Evolutionary conservation across 2,113 vertebrate species (phyloP), one percentile per base, ranked within the genome.

Genomic region (Bagarius yarrelli): DNA sequence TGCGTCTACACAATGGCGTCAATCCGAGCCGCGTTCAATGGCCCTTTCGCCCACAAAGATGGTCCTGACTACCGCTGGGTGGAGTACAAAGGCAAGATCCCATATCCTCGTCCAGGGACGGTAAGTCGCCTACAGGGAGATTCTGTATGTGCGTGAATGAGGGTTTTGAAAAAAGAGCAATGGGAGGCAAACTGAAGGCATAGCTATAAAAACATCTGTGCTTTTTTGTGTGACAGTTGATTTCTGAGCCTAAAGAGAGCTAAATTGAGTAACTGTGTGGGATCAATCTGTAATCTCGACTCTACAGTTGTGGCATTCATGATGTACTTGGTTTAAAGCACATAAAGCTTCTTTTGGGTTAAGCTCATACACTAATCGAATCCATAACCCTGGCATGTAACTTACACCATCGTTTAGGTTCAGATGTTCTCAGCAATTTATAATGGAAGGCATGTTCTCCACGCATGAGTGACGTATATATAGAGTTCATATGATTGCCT

Each of bases 31-130:
- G 93, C 94, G 21, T 96, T 96, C 90, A 95, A 92, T 0, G 95
- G 95, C 1, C 94, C 95, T 3, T 96, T 95, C 0, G 94, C 94
- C 0, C 95, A 96, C 59, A 94, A 93, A 81, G 95, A 96, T 32
- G 93, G 95, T 1, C 92, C 94, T 0, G 94, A 95, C 85, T 93
- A 94, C 21, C 93, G 93, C 89, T 96, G 95, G 95, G 91, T 93
- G 0, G 93, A 95, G 83, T 95, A 91, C 90, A 96, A 93, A 60
- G 95, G 94, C 0, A 92, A 91, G 0, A 90, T 95, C 34, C 95
- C 95, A 0, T 96, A 96, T 50, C 95, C 95, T 0, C 90, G 95
- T 2, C 95, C 95, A 0, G 95, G 95, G 80, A 94, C 92, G 34
- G 95, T 96, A 69, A 88, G 94, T 88, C 15, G 8, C 21, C 73